Percentiles rank a stretch among this genome's conserved stretches.
These are phyloP conservation scores for Orchestes rusci DNA, from an alignment of 2,888 invertebrate species.

Conservation along the genomic window DNA sequence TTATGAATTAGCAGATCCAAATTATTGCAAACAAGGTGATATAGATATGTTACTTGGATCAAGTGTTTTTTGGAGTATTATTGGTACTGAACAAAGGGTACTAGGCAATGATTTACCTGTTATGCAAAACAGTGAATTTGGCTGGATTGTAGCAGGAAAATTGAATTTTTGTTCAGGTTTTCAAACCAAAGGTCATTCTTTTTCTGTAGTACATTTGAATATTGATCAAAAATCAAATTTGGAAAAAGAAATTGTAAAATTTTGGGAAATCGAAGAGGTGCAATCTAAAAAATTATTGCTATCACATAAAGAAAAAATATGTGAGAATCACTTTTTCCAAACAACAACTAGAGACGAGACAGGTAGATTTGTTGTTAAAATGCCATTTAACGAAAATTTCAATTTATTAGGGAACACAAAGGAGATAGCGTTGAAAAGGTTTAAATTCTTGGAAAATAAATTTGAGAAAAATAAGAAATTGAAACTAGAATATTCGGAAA, in stretches of 20 bases:
- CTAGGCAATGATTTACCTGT: not conserved
- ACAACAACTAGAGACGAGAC: not conserved
- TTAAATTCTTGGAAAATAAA: conserved; percentile 12
- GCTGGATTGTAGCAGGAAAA: conserved; percentile 21
- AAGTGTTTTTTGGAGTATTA: no score
- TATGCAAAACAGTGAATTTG: conserved; percentile 18
- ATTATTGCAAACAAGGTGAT: not conserved
- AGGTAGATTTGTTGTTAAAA: conserved; percentile 14
- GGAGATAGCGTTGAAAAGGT: conserved; percentile 8
- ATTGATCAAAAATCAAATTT: no score
- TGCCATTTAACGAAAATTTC: conserved; percentile 15
- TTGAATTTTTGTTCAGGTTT: no score
- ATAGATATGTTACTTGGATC: not conserved
- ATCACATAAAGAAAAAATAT: conserved; percentile 18
- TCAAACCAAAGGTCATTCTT: no score
- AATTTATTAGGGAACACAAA: conserved; percentile 11
- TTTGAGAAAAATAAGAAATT: conserved; percentile 16
- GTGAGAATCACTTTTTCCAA: conserved; percentile 21
- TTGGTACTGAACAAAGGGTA: no score
- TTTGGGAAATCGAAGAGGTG: conserved; percentile 10
- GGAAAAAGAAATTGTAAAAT: conserved; percentile 1
- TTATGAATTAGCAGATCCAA: conserved; percentile 3
- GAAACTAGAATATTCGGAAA: conserved; percentile 14
- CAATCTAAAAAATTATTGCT: conserved; percentile 15
- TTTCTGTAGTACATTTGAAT: no score